Percentiles rank a stretch among this genome's conserved stretches.
Evolutionary conservation across 2,797 vertebrate species (phyloP).

Genomic region (Centropyge bicolor): DNA sequence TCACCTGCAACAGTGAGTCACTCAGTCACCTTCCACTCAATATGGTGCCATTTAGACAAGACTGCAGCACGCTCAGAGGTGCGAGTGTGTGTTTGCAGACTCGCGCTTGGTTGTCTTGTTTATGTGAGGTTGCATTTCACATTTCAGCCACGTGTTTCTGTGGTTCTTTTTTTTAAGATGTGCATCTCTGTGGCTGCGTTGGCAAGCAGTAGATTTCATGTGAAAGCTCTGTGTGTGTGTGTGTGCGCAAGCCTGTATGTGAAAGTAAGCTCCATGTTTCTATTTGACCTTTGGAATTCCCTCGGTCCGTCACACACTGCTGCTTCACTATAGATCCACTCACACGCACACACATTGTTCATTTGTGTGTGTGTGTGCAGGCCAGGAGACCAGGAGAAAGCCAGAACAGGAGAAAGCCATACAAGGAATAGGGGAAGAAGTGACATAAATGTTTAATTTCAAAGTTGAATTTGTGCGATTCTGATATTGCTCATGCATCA

Average conservation of each 20-base stretch:
- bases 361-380: background rate
- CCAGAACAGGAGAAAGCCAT: too few relatives aligned
- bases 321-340: slow-evolving; percentile 39
- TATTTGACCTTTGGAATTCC: slow-evolving; percentile 69
- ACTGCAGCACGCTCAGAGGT: slow-evolving; percentile 31
- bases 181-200: slow-evolving; percentile 23
- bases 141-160: background rate
- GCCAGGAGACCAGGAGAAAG: background rate
- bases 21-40: slow-evolving; percentile 57
- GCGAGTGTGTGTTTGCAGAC: background rate
- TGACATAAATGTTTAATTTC: slow-evolving; percentile 56
- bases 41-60: slow-evolving; percentile 49
- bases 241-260: slow-evolving; percentile 26
- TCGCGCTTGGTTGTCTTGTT: background rate
- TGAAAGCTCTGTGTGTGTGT: background rate
- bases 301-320: slow-evolving; percentile 20
- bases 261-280: slow-evolving; percentile 35
- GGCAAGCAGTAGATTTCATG: slow-evolving; percentile 14
- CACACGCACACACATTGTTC: background rate
- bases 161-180: background rate
- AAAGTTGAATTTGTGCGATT: slow-evolving; percentile 33
- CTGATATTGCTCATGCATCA: slow-evolving; percentile 39
- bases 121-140: slow-evolving; percentile 6
- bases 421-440: background rate
- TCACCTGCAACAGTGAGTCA: slow-evolving; percentile 68